Conservation (phyloP, 2,113 vertebrate species). For the Triplophysa tibetana region DNA sequence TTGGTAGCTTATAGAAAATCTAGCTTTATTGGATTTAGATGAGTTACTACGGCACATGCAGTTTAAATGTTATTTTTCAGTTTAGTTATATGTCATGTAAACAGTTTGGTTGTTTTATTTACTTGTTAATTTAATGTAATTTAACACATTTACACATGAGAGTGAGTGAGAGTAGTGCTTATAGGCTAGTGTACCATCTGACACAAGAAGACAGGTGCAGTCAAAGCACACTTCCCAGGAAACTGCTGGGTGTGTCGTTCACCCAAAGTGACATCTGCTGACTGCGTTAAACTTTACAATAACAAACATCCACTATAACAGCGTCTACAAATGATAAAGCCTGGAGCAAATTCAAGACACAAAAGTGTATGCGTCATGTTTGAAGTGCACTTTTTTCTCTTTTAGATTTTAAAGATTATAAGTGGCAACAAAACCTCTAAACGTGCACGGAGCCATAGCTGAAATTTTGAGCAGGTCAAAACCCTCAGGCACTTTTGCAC, state of each 20-base stretch:
- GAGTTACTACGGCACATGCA: too few species aligned
- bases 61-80: too few species aligned
- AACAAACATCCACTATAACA: conserved; percentile 39
- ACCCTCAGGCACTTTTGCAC: background rate
- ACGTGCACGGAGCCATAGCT: background rate
- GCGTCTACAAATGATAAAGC: conserved; percentile 41
- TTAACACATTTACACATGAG: conserved; percentile 13
- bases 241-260: conserved; percentile 34
- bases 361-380: conserved; percentile 14
- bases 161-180: background rate
- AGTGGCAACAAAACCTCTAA: conserved; percentile 9
- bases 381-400: conserved; percentile 13
- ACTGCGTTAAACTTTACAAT: conserved; percentile 32
- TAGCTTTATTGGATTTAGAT: too few species aligned
- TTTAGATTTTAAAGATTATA: conserved; percentile 21
- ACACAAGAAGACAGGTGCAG: conserved; percentile 40
- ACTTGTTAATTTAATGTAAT: background rate
- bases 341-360: conserved; percentile 30
- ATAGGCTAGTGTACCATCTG: background rate
- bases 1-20: too few species aligned
- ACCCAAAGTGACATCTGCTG: conserved; percentile 46
- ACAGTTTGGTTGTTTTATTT: background rate
- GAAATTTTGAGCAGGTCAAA: conserved; percentile 15
- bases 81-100: background rate
- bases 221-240: conserved; percentile 18